These are phyloP conservation scores for Eulemur albifrons DNA, from an alignment of 2,797 vertebrate genomes.

Conservation along the genomic window DNA sequence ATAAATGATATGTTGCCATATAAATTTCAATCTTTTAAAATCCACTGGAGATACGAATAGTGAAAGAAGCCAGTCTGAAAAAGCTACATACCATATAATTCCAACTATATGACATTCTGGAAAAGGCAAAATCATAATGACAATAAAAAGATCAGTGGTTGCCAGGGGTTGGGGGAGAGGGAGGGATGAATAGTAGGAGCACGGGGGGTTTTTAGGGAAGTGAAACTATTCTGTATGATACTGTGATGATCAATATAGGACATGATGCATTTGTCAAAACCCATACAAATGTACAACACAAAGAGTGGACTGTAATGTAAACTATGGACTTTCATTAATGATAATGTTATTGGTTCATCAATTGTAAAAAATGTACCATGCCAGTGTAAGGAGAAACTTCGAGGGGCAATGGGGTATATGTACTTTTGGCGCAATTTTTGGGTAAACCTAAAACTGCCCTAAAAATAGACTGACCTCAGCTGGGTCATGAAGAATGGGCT, in stretches of 20 bases:
- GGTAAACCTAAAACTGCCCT: background rate
- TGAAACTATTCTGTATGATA: background rate
- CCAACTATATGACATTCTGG: background rate
- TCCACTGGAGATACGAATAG: background rate
- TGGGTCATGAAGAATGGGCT: too few species aligned
- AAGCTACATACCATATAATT: background rate
- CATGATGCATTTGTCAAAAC: background rate
- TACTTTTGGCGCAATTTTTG: background rate
- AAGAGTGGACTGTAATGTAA: background rate
- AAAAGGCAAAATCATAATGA: background rate
- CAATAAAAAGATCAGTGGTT: background rate
- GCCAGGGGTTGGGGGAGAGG: background rate
- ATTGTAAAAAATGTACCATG: too few species aligned
- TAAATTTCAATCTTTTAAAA: background rate
- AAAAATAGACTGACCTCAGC: background rate
- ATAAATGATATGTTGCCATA: background rate
- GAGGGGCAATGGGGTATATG: background rate
- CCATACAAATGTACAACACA: background rate
- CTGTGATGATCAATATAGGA: too few species aligned
- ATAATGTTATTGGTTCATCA: background rate
- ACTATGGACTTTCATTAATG: background rate
- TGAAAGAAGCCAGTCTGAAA: background rate
- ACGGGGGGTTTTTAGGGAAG: background rate
- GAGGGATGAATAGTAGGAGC: background rate
- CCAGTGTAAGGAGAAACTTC: background rate